Evolutionary conservation across 2,113 vertebrate species (phyloP), one percentile per base, ranked within the genome.

Genomic region (Anhinga rufa): DNA sequence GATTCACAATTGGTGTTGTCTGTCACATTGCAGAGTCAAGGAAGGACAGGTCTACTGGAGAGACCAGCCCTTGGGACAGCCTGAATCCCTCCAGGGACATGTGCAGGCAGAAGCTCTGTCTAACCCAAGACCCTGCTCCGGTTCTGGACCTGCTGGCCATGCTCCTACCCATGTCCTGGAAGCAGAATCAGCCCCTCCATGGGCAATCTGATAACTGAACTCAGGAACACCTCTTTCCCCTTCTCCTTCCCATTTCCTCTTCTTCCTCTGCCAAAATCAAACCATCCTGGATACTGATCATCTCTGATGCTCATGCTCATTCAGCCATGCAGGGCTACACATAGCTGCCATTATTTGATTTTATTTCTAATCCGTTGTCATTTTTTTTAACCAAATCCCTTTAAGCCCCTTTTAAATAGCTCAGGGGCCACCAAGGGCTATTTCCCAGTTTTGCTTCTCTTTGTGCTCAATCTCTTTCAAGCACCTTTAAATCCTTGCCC

Each of bases 371-470:
- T 60, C 68, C 82, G 38, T 64, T 92, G 64, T 68, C 61, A 82
- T 94, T 95, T 97, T 91, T 97, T 97, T 91, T 86, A 2, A 72
- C 38, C 88, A 97, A 97, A 96, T 96, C 95, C 83, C 42, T 93
- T 97, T 95, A 97, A 98, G 32, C 44, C 62, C n/a, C 72, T 95
- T 94, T 97, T 96, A 97, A 97, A 97, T 75, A 97, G 64, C 82
- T 96, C 90, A 70, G 82, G 85, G 86, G 95, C 65, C 72, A 74
- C 85, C 82, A 93, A 93, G 94, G 58, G 31, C 74, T 97, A 57
- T 94, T 96, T 94, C 71, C 54, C 94, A 95, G 82, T 78, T 97
- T 90, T 92, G n/a, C 92, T 96, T 95, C 94, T 95, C 75, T 49
- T 76, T 88, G 36, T n/a, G 54, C 77, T 96, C 90, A 86, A 76